Evolutionary conservation across 2,113 vertebrate genomes (phyloP).

Genomic region (Psilopogon haemacephalus): DNA sequence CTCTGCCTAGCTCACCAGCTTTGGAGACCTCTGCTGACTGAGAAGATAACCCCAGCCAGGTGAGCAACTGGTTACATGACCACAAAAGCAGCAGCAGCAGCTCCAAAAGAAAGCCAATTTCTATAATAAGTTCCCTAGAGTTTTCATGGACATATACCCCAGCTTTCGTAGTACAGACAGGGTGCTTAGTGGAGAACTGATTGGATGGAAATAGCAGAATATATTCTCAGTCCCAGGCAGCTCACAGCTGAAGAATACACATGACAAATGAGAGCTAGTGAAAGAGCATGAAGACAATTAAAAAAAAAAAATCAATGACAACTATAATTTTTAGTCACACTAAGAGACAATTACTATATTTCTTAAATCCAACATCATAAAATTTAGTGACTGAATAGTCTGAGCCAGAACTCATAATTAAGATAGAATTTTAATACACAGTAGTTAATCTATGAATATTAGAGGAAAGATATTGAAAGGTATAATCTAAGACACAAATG

Average conservation of each 20-base stretch:
- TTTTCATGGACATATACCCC: not conserved
- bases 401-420: not conserved
- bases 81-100: not conserved
- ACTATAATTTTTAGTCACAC: not conserved
- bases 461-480: not conserved
- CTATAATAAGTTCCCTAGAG: not conserved
- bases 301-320: not conserved
- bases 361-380: not conserved
- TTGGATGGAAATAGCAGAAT: not conserved
- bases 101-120: not conserved
- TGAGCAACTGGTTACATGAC: not conserved
- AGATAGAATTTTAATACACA: not conserved
- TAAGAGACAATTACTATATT: not conserved
- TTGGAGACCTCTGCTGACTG: not conserved
- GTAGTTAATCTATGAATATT: not conserved
- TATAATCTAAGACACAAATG: not conserved
- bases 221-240: not conserved
- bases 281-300: not conserved
- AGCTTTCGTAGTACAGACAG: not conserved
- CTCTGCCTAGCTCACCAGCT: not conserved
- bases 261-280: not conserved
- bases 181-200: not conserved
- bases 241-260: not conserved
- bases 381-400: not conserved
- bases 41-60: not conserved